Evolutionary conservation across 2,797 vertebrate genomes (phyloP).

Genomic region (Somateria mollissima): DNA sequence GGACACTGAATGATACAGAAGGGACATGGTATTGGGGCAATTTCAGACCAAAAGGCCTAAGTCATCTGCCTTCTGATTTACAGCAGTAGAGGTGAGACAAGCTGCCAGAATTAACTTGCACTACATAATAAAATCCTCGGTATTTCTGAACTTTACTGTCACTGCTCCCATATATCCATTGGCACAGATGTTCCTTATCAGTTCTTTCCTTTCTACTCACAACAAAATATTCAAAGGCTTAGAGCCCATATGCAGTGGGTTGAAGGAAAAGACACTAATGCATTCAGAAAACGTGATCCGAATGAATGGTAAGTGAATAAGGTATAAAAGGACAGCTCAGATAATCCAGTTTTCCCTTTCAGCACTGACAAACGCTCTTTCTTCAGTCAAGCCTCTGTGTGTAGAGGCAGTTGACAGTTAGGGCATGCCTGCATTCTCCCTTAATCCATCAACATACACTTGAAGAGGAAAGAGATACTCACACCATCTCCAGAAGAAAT

Average conservation of each 20-base stretch:
- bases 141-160: slow-evolving; percentile 50
- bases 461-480: slow-evolving; percentile 15
- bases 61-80: not conserved
- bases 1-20: not conserved
- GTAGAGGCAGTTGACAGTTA: slow-evolving; percentile 29
- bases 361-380: not conserved
- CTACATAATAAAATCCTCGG: slow-evolving; percentile 49
- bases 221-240: slow-evolving; percentile 57
- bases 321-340: slow-evolving; percentile 14
- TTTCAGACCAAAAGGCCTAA: not conserved
- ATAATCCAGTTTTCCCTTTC: slow-evolving; percentile 23
- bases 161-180: slow-evolving; percentile 29
- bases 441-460: slow-evolving; percentile 58
- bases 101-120: not conserved
- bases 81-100: not conserved
- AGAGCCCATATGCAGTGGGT: not conserved
- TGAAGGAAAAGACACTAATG: slow-evolving; percentile 29
- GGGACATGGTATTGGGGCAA: accelerated
- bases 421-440: slow-evolving; percentile 11
- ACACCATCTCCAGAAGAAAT: slow-evolving; percentile 46
- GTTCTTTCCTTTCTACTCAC: slow-evolving; percentile 15
- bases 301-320: not conserved
- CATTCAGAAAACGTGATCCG: not conserved
- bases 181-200: slow-evolving; percentile 56
- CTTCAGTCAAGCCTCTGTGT: not conserved